phyloP scores from a whole-genome alignment of 2,113 vertebrate species.

The Prionailurus viverrinus region DNA sequence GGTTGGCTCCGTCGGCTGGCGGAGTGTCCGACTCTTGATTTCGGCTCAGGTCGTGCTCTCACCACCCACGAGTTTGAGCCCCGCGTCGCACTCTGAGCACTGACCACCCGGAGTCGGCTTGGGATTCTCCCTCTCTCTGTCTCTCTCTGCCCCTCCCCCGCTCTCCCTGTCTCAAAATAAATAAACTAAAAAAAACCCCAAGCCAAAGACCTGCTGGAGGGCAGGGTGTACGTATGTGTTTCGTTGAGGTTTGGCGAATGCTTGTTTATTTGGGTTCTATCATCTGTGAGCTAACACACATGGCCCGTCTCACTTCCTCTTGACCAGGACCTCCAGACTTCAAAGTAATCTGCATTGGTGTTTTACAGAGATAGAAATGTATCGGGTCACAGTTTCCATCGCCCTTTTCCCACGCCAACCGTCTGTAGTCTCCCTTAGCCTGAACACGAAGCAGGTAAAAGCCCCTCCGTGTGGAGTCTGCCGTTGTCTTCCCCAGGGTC shows the following conservation, averaged over 20 bases:
- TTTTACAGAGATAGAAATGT: not conserved
- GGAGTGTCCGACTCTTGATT: too few relatives aligned
- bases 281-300: not conserved
- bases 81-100: too few relatives aligned
- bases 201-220: too few relatives aligned
- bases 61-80: too few relatives aligned
- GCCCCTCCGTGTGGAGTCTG: not conserved
- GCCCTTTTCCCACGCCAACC: accelerated
- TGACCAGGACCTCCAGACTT: not conserved
- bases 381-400: not conserved
- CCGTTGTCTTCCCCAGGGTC: not conserved
- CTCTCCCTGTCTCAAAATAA: too few relatives aligned
- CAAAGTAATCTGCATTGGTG: not conserved
- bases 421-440: not conserved
- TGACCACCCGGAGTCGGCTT: too few relatives aligned
- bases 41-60: too few relatives aligned
- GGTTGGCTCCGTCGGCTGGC: too few relatives aligned
- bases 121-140: too few relatives aligned
- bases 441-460: not conserved
- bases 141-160: too few relatives aligned
- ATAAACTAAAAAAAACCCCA: too few relatives aligned
- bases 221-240: not conserved
- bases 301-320: not conserved
- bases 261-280: not conserved
- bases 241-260: not conserved